Conservation (phyloP, 2,797 vertebrate species). For the Stomatorhinus walkeri region DNA sequence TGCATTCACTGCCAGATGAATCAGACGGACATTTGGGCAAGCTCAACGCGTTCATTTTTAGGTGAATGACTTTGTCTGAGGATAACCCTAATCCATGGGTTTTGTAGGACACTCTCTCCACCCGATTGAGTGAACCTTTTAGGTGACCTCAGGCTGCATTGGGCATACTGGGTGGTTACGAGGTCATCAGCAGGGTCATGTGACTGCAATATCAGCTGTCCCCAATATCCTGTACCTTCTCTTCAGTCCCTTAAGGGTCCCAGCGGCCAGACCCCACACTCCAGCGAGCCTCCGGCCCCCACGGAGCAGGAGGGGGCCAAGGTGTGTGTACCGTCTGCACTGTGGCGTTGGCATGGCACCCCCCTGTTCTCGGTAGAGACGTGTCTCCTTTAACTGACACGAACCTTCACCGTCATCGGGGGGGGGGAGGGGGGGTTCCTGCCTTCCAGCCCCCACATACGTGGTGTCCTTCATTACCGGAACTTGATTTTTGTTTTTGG, state of each 20-base stretch:
- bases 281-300: slow-evolving; percentile 69
- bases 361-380: not conserved
- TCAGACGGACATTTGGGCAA: not conserved
- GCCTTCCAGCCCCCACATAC: no score
- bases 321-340: slow-evolving; percentile 69
- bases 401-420: not conserved
- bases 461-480: not conserved
- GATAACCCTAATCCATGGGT: not conserved
- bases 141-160: not conserved
- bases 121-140: not conserved
- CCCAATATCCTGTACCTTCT: slow-evolving; percentile 34
- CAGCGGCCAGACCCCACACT: slow-evolving; percentile 72
- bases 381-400: not conserved
- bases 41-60: not conserved
- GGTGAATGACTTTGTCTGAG: not conserved
- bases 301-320: slow-evolving; percentile 76
- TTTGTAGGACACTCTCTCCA: not conserved
- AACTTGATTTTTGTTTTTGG: not conserved
- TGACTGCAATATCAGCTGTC: not conserved
- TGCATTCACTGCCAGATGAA: not conserved
- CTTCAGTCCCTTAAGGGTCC: slow-evolving; percentile 82
- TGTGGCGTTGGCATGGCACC: slow-evolving; percentile 37
- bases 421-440: not conserved
- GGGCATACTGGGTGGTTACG: not conserved
- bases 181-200: not conserved